Evolutionary conservation across 2,888 invertebrate species (phyloP).

Genomic region (Drosophila basisetae): DNA sequence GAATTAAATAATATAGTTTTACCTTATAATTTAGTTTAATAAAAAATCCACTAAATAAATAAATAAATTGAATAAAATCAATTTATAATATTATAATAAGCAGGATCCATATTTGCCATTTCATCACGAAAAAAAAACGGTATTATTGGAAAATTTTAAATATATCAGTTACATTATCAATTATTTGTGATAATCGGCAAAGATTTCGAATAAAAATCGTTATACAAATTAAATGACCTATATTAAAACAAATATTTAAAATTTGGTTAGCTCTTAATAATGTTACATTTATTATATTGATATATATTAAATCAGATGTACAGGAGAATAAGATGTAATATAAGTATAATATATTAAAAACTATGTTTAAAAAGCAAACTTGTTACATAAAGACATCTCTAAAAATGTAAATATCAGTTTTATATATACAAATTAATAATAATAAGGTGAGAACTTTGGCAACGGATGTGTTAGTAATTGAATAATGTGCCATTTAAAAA

Average conservation of each 20-base stretch:
- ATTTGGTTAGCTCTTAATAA: neutral
- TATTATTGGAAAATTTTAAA: neutral
- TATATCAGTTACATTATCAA: neutral
- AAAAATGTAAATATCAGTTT: neutral
- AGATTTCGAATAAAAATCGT: neutral
- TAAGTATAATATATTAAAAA: neutral
- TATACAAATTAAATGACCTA: neutral
- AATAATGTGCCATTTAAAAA: neutral
- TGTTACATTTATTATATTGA: neutral
- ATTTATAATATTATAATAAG: neutral
- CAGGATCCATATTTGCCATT: neutral
- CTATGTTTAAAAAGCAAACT: neutral
- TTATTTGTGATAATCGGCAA: neutral
- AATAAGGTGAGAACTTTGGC: neutral
- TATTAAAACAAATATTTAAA: neutral
- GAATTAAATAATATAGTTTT: neutral
- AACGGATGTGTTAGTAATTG: neutral
- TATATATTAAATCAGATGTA: neutral
- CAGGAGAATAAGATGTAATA: neutral
- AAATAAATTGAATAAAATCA: neutral
- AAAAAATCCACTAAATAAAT: neutral
- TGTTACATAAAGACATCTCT: neutral
- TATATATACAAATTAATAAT: neutral
- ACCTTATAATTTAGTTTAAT: neutral
- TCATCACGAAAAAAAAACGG: neutral